Conservation (phyloP, 2,113 vertebrate genomes). For the Protomyctophum bolini region DNA sequence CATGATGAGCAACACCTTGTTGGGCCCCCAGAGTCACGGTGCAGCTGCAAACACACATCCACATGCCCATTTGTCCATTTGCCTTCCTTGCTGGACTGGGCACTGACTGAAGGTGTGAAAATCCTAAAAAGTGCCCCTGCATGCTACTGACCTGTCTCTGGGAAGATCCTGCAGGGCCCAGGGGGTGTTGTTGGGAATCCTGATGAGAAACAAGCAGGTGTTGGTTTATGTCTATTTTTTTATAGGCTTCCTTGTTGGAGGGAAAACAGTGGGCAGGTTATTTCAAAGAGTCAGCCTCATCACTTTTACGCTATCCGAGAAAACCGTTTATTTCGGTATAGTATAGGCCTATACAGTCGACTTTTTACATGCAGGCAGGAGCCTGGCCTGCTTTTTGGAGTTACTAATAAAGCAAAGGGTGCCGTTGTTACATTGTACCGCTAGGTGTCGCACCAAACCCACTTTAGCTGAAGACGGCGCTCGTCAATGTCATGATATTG, state of each 20-base stretch:
- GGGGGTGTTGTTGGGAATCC: neutral
- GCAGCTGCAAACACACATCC: slow-evolving; percentile 70
- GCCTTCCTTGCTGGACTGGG: slow-evolving; percentile 32
- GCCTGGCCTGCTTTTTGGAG: too few relatives aligned
- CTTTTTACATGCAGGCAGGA: too few relatives aligned
- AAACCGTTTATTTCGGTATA: too few relatives aligned
- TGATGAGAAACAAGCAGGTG: slow-evolving; percentile 11
- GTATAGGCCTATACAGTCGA: too few relatives aligned
- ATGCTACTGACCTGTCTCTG: slow-evolving; percentile 6
- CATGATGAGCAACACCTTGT: slow-evolving; percentile 18
- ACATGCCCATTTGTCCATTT: slow-evolving; percentile 55
- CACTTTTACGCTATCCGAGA: too few relatives aligned
- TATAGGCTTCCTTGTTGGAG: too few relatives aligned
- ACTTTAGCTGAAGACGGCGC: neutral
- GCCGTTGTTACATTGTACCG: slow-evolving; percentile 3
- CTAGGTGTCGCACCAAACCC: slow-evolving; percentile 42
- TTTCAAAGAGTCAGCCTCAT: too few relatives aligned
- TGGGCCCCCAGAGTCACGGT: slow-evolving; percentile 41
- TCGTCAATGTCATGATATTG: too few relatives aligned
- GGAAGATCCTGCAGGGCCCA: neutral
- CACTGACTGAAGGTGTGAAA: slow-evolving; percentile 49
- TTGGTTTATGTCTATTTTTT: neutral
- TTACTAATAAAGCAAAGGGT: neutral
- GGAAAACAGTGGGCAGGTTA: too few relatives aligned
- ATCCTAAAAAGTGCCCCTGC: slow-evolving; percentile 5